A percentile compares a stretch with the other conserved stretches of the same genome.
phyloP scores from a whole-genome alignment of 1,140 invertebrate genomes.

The Harlomillsia oculata region DNA sequence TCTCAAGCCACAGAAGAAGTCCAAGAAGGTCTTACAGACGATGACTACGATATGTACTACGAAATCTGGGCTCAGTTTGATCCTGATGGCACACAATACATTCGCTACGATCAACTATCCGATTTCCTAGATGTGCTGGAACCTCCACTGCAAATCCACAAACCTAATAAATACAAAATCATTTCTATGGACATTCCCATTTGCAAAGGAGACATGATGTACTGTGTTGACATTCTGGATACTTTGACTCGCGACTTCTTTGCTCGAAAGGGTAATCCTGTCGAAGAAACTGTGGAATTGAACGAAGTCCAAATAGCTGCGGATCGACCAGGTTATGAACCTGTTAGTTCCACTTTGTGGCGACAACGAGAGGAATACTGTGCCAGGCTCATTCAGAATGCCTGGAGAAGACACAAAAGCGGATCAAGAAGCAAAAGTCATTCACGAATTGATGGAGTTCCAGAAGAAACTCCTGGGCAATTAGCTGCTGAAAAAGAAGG shows the following conservation, averaged over 20 bases:
- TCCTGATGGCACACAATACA: constrained; percentile 93
- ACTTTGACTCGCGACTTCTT: constrained; percentile 89
- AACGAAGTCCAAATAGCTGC: constrained; percentile 58
- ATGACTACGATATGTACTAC: constrained; percentile 96
- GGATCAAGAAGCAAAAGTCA: constrained; percentile 39
- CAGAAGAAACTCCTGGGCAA: no score
- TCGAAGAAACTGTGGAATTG: constrained; percentile 77
- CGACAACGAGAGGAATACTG: constrained; percentile 90
- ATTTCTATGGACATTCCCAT: constrained; percentile 97
- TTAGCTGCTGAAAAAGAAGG: no score
- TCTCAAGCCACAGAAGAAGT: constrained; percentile 96
- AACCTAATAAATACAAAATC: constrained; percentile 97
- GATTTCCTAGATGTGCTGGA: constrained; percentile 84
- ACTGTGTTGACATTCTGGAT: constrained; percentile 94
- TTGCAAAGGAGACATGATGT: constrained; percentile 88
- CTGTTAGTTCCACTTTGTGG: constrained; percentile 87
- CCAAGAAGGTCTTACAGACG: constrained; percentile 92
- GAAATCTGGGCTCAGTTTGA: constrained; percentile 88
- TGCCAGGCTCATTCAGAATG: constrained; percentile 84
- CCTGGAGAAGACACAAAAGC: constrained; percentile 79
- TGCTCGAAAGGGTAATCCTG: constrained; percentile 83
- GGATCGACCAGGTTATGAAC: constrained; percentile 77
- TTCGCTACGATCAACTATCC: constrained; percentile 80
- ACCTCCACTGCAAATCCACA: constrained; percentile 86
- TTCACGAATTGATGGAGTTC: no score